These are phyloP conservation scores for Menura novaehollandiae DNA, from an alignment of 2,113 vertebrate genomes.

Conservation along the genomic window DNA sequence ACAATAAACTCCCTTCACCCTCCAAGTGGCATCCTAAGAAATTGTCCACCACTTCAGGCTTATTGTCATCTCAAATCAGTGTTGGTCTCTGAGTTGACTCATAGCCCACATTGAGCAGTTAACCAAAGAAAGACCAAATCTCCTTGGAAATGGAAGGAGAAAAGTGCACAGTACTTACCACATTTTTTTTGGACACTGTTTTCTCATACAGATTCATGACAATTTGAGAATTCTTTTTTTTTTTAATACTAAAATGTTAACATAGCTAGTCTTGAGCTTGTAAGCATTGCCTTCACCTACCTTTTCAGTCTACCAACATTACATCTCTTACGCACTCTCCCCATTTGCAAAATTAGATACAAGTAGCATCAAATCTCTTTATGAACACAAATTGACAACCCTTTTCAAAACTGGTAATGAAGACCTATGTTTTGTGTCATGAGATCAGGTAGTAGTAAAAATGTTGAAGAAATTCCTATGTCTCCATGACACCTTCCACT, in stretches of 20 bases:
- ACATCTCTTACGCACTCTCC: fast-evolving
- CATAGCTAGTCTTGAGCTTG: neutral
- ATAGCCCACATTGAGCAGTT: neutral
- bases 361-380: neutral
- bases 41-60: neutral
- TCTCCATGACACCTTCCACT: neutral
- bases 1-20: neutral
- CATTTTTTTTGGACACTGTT: neutral
- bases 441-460: neutral
- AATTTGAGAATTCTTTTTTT: too few species aligned
- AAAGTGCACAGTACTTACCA: neutral
- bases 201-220: neutral
- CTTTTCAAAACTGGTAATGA: neutral
- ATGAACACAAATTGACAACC: fast-evolving
- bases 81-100: neutral
- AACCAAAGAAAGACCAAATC: fast-evolving
- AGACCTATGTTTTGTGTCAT: neutral
- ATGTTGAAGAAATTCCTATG: neutral
- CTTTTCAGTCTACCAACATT: neutral
- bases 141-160: neutral
- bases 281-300: neutral
- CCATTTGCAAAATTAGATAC: neutral
- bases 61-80: fast-evolving
- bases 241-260: neutral
- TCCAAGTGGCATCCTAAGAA: neutral